These are phyloP conservation scores for Thunnus albacares DNA, from an alignment of 2,797 vertebrate species.

Conservation along the genomic window DNA sequence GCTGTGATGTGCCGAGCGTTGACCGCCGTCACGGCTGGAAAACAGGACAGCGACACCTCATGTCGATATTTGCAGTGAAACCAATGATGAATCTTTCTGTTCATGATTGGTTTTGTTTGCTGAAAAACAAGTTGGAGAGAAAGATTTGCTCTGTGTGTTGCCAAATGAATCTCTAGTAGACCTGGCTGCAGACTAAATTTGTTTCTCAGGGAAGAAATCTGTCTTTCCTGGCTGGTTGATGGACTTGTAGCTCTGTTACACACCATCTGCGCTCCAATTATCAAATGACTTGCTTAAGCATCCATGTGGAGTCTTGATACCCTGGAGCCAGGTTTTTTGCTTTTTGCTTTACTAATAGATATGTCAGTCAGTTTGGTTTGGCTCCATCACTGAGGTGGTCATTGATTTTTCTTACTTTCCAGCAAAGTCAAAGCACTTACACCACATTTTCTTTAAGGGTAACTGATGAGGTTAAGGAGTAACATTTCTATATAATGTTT, in stretches of 20 bases:
- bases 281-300: conserved; percentile 51
- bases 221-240: conserved; percentile 50
- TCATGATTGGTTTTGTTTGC: conserved; percentile 16
- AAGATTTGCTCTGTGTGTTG: conserved; percentile 17
- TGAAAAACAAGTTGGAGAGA: conserved; percentile 33
- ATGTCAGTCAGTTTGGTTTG: conserved; percentile 44
- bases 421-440: neutral
- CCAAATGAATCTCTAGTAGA: conserved; percentile 45
- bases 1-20: neutral
- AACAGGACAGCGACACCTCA: conserved; percentile 11
- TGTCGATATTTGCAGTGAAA: conserved; percentile 31
- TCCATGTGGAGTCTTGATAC: conserved; percentile 49
- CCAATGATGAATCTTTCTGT: neutral
- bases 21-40: conserved; percentile 18
- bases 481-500: neutral
- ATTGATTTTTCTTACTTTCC: conserved; percentile 11
- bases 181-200: conserved; percentile 31
- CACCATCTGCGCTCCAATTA: conserved; percentile 69
- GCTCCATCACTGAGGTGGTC: conserved; percentile 27
- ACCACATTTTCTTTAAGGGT: neutral
- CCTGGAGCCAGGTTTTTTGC: conserved; percentile 32
- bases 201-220: conserved; percentile 25
- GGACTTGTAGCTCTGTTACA: conserved; percentile 52
- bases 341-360: conserved; percentile 50
- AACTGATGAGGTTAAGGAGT: neutral